phyloP scores from a whole-genome alignment of 2,113 vertebrate species.

The Petroica traversi region DNA sequence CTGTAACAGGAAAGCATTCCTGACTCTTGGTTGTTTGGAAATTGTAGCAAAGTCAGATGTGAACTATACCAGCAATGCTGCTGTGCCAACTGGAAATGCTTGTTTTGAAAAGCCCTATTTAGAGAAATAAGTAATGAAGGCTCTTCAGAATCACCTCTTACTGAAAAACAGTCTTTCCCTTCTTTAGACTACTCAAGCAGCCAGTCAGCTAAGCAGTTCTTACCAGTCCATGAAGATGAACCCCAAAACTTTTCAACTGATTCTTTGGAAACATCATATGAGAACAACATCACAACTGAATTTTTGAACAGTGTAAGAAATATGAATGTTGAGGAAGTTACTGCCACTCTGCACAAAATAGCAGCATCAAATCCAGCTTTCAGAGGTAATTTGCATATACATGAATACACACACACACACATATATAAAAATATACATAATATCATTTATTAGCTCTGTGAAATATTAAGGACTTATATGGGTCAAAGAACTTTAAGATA shows the following conservation, averaged over 20 bases:
- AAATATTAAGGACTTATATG: not conserved
- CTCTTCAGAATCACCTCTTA: not conserved
- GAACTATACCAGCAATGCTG: not conserved
- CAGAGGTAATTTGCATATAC: constrained; percentile 28
- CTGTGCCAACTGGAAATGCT: not conserved
- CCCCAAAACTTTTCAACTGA: not conserved
- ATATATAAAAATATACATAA: not conserved
- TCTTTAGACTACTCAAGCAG: not conserved
- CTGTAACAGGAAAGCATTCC: not conserved
- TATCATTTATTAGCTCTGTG: not conserved
- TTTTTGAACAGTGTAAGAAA: constrained; percentile 63
- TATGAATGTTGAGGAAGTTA: constrained; percentile 56
- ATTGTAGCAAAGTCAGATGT: not conserved
- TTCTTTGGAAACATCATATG: not conserved
- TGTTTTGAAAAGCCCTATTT: not conserved
- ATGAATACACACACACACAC: accelerated
- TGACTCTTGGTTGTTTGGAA: not conserved
- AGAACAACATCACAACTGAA: not conserved
- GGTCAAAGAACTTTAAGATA: not conserved
- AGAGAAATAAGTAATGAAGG: not conserved
- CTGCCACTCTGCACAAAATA: constrained; percentile 48
- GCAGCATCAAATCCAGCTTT: constrained; percentile 61
- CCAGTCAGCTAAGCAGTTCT: not conserved
- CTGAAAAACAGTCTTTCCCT: not conserved
- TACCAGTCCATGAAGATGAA: not conserved